Percentiles rank a stretch among this genome's conserved stretches.
phyloP scores from a whole-genome alignment of 2,888 invertebrate genomes.

The Sisyra nigra region DNA sequence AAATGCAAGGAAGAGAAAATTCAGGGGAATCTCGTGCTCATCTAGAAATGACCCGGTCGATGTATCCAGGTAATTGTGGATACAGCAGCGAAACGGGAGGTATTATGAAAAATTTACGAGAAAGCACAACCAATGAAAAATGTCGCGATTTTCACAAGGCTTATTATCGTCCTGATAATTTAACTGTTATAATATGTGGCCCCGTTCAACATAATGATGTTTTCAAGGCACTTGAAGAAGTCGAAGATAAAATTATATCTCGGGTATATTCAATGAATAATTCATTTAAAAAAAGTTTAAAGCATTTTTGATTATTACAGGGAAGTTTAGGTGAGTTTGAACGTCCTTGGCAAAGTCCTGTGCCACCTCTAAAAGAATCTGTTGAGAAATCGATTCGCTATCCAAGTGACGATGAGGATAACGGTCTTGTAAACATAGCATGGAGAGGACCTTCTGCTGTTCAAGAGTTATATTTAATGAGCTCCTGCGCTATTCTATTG shows the following conservation, averaged over 20 bases:
- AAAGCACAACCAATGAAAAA: slow-evolving; percentile 65
- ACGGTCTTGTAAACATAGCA: slow-evolving; percentile 59
- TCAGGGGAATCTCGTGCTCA: slow-evolving; percentile 56
- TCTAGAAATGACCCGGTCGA: slow-evolving; percentile 42
- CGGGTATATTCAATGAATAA: slow-evolving; percentile 32
- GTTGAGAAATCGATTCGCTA: slow-evolving; percentile 42
- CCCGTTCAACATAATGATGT: slow-evolving; percentile 60
- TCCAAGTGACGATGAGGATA: slow-evolving; percentile 72
- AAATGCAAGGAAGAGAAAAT: slow-evolving; percentile 81
- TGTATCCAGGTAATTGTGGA: slow-evolving; percentile 69
- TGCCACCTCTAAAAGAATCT: slow-evolving; percentile 44
- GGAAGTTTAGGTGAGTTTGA: slow-evolving; percentile 38
- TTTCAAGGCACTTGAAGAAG: slow-evolving; percentile 49
- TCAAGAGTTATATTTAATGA: slow-evolving; percentile 37
- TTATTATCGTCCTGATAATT: slow-evolving; percentile 79
- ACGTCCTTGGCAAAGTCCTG: slow-evolving; percentile 60
- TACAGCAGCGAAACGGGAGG: slow-evolving; percentile 80
- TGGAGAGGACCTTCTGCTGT: slow-evolving; percentile 65
- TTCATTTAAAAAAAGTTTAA: slow-evolving; percentile 13
- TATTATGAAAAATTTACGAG: slow-evolving; percentile 65
- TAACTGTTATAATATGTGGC: slow-evolving; percentile 70
- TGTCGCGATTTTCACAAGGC: slow-evolving; percentile 62
- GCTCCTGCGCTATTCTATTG: slow-evolving; percentile 49
- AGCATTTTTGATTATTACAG: slow-evolving; percentile 18
- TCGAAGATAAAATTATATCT: slow-evolving; percentile 60